A percentile compares a stretch with the other conserved stretches of the same genome.
These are phyloP conservation scores for Embidobia sp. DNA, from an alignment of 2,888 invertebrate species.

Conservation along the genomic window DNA sequence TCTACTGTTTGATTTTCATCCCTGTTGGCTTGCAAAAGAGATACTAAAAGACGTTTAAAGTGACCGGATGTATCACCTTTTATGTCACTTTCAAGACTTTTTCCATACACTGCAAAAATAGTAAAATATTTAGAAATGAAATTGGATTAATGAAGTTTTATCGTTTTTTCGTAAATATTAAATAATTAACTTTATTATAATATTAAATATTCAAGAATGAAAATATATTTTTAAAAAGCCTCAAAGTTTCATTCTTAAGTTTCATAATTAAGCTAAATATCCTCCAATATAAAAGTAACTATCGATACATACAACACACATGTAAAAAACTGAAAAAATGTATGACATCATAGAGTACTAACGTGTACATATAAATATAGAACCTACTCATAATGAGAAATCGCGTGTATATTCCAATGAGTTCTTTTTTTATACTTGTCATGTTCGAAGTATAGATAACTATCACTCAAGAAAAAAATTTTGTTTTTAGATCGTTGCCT, in stretches of 20 bases:
- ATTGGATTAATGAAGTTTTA: background rate
- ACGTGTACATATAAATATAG: slow-evolving; percentile 70
- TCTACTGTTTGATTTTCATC: slow-evolving; percentile 95
- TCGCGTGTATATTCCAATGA: slow-evolving; percentile 19
- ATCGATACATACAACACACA: no score
- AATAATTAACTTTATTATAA: no score
- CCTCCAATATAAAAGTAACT: no score
- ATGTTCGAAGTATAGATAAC: background rate
- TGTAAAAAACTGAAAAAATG: slow-evolving; percentile 67
- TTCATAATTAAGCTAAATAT: no score
- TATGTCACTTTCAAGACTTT: slow-evolving; percentile 91
- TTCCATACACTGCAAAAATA: slow-evolving; percentile 87
- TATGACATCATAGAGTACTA: slow-evolving; percentile 71
- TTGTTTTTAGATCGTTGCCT: background rate
- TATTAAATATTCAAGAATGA: no score
- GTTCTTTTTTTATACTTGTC: background rate
- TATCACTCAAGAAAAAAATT: background rate
- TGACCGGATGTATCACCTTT: slow-evolving; percentile 97
- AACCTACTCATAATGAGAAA: slow-evolving; percentile 74
- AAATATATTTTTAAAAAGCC: no score
- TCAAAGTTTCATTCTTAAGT: no score
- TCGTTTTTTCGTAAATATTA: no score
- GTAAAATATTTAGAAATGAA: background rate
- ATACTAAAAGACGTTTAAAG: slow-evolving; percentile 95
- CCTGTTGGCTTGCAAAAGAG: slow-evolving; percentile 93